These are phyloP conservation scores for Grallaria varia DNA, from an alignment of 2,113 vertebrate species.

Conservation along the genomic window DNA sequence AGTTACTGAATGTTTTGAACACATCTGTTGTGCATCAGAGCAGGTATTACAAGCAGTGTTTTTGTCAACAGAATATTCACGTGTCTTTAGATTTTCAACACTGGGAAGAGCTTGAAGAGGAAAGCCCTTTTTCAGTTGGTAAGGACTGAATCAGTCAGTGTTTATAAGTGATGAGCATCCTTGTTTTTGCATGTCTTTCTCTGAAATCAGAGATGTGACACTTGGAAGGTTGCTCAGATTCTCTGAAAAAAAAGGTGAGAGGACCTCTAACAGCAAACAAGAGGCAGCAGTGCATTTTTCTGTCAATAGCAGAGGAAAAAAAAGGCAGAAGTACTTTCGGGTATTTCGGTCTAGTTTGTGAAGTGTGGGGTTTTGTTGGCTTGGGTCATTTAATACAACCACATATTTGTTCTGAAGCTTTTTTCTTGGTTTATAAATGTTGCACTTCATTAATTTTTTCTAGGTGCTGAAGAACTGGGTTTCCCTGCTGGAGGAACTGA, in stretches of 20 bases:
- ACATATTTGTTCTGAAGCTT: not conserved
- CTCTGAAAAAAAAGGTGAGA: not conserved
- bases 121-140: conserved; percentile 57
- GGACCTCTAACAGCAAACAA: not conserved
- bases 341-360: not conserved
- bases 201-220: not conserved
- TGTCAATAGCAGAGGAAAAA: not conserved
- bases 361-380: not conserved
- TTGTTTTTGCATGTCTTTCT: not conserved
- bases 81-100: conserved; percentile 77
- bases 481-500: not conserved
- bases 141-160: not conserved
- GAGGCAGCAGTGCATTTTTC: not conserved
- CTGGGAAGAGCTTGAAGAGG: conserved; percentile 72
- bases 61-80: conserved; percentile 66
- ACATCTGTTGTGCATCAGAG: not conserved
- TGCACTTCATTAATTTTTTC: not conserved
- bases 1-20: not conserved
- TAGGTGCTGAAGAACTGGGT: not conserved
- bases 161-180: not conserved
- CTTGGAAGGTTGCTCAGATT: not conserved
- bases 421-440: not conserved
- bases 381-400: not conserved
- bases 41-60: not conserved
- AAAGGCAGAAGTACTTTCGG: not conserved